These are phyloP conservation scores for Clusia tigrina DNA, from an alignment of 2,888 invertebrate species.

Conservation along the genomic window DNA sequence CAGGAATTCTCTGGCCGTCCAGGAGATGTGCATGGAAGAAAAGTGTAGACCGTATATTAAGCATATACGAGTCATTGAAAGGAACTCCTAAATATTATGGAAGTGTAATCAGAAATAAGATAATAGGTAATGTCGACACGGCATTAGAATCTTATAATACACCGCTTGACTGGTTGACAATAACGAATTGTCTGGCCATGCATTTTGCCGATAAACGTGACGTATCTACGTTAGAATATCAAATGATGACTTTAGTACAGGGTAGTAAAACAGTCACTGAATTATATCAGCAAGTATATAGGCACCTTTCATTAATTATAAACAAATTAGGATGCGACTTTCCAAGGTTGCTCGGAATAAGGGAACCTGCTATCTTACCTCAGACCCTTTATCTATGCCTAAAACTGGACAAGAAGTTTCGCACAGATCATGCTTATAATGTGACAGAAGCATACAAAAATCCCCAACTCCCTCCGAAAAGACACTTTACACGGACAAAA, in stretches of 20 bases:
- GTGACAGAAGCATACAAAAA: not conserved
- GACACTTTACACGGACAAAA: too few relatives aligned
- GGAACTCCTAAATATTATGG: constrained; percentile 31
- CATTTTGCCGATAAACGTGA: too few relatives aligned
- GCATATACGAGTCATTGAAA: too few relatives aligned
- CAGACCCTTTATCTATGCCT: too few relatives aligned
- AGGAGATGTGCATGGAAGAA: too few relatives aligned
- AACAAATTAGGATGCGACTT: constrained; percentile 31
- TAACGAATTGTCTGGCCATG: too few relatives aligned
- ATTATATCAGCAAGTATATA: constrained; percentile 31
- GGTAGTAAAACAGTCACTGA: constrained; percentile 19
- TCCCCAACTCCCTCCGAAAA: not conserved
- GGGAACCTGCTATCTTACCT: constrained; percentile 33
- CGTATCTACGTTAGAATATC: too few relatives aligned
- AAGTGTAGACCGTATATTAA: too few relatives aligned
- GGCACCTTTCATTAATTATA: constrained; percentile 32
- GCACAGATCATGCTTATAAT: constrained; percentile 27
- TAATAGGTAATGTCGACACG: constrained; percentile 26
- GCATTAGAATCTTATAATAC: constrained; percentile 33
- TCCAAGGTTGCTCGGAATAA: constrained; percentile 34
- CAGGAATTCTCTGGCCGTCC: too few relatives aligned
- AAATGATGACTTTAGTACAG: constrained; percentile 26
- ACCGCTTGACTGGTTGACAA: constrained; percentile 28
- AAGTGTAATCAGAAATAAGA: constrained; percentile 30
- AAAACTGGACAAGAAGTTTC: too few relatives aligned